A percentile compares a stretch with the other conserved stretches of the same genome.
phyloP scores from a whole-genome alignment of 2,113 vertebrate species.

The Nerophis lumbriciformis region DNA sequence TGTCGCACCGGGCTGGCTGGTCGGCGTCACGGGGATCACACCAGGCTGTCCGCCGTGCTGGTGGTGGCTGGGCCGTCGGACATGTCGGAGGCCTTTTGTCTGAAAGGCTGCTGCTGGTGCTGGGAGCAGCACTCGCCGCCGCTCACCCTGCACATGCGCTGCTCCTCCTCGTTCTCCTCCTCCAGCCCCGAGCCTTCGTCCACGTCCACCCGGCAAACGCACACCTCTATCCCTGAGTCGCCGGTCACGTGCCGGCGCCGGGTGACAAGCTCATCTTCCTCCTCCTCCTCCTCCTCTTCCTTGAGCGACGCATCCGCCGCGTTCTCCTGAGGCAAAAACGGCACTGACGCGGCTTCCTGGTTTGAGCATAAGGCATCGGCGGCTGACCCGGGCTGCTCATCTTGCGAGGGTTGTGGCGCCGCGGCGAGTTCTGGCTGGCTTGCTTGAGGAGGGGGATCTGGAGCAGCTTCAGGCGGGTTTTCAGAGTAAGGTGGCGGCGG shows the following conservation, averaged over 20 bases:
- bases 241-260: constrained; percentile 76
- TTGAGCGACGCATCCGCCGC: not conserved
- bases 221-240: constrained; percentile 80
- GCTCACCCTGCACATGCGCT: constrained; percentile 51
- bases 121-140: constrained; percentile 61
- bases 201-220: constrained; percentile 71
- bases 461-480: constrained; percentile 49
- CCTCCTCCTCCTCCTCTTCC: constrained; percentile 43
- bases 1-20: constrained; percentile 31
- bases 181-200: constrained; percentile 65
- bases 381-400: constrained; percentile 2
- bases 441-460: constrained; percentile 25
- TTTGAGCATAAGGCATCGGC: constrained; percentile 4
- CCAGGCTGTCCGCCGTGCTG: constrained; percentile 64
- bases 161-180: constrained; percentile 63
- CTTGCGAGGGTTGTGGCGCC: constrained; percentile 28
- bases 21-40: constrained; percentile 51
- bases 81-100: constrained; percentile 54
- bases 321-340: constrained; percentile 35
- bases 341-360: constrained; percentile 15
- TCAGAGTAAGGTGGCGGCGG: constrained; percentile 79
- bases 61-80: constrained; percentile 43
- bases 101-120: constrained; percentile 44
- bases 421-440: constrained; percentile 30
- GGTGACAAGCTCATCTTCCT: constrained; percentile 65